phyloP scores from a whole-genome alignment of 2,888 invertebrate genomes.

The Andrena bicolor region DNA sequence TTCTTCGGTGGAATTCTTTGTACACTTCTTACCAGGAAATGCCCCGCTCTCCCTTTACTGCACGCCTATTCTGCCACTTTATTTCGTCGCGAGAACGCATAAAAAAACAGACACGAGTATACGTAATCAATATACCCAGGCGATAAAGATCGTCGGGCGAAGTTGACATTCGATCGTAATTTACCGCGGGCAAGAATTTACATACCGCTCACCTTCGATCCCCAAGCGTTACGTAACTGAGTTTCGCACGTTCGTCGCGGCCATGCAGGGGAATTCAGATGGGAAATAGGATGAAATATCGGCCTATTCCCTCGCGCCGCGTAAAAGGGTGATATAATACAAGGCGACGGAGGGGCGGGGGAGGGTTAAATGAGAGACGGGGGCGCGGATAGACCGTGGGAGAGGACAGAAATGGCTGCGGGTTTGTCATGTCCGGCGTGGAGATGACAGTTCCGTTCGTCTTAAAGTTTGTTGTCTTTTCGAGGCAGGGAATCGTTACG shows the following conservation, averaged over 20 bases:
- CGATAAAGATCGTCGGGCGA: not conserved
- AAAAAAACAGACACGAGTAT: no score
- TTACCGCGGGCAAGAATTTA: constrained; percentile 31
- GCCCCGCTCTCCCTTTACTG: no score
- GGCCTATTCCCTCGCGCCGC: constrained; percentile 17
- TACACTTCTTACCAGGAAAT: not conserved
- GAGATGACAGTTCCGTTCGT: constrained; percentile 82
- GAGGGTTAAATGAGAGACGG: not conserved
- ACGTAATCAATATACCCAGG: no score
- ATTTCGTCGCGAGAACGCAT: no score
- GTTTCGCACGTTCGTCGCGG: constrained; percentile 24
- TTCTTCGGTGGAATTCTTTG: not conserved
- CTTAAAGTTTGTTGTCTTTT: constrained; percentile 80
- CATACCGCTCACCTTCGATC: constrained; percentile 44
- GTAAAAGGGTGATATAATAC: constrained; percentile 21
- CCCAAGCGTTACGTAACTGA: constrained; percentile 37
- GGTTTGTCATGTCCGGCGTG: constrained; percentile 82
- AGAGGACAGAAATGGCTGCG: constrained; percentile 70
- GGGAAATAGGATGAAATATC: constrained; percentile 58
- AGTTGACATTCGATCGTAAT: constrained; percentile 15
- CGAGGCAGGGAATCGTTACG: constrained; percentile 76
- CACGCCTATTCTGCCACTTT: no score
- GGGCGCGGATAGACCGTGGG: constrained; percentile 17
- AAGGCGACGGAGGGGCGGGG: not conserved
- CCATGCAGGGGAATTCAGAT: constrained; percentile 46